Conservation (phyloP, 2,113 vertebrate genomes). For the Coracopsis vasa region DNA sequence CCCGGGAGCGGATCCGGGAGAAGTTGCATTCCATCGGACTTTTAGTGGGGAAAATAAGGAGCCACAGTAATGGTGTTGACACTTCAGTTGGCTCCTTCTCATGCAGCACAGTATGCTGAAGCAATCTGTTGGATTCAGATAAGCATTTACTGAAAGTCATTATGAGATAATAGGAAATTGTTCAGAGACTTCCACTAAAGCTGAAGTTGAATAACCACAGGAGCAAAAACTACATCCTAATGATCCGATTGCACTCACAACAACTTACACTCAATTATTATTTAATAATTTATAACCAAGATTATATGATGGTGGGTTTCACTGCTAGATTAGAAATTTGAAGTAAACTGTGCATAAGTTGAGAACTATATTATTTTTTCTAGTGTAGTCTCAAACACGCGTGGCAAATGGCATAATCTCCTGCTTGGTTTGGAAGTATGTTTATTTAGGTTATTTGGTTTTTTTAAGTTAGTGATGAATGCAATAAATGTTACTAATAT, state of each 20-base stretch:
- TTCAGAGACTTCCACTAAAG: neutral
- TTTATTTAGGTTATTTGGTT: neutral
- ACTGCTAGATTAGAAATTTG: neutral
- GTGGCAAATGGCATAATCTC: neutral
- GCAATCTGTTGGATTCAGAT: constrained; percentile 58
- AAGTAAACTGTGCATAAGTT: neutral
- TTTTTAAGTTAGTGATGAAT: neutral
- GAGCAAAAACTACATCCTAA: neutral
- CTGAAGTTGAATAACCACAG: neutral
- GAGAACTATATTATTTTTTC: neutral
- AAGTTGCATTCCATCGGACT: too few species aligned
- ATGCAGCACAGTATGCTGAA: neutral
- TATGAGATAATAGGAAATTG: constrained; percentile 32
- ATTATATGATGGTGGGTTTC: neutral
- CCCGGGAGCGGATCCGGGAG: too few species aligned
- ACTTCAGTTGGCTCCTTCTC: neutral
- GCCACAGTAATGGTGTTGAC: neutral
- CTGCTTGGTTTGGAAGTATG: neutral
- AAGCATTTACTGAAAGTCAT: constrained; percentile 39
- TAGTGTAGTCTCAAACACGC: neutral
- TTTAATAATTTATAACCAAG: constrained; percentile 23
- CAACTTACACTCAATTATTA: neutral
- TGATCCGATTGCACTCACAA: neutral
- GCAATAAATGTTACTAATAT: neutral
- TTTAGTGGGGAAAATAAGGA: too few species aligned